These are phyloP conservation scores for Microtus oregoni DNA, from an alignment of 2,113 vertebrate species.

Conservation along the genomic window DNA sequence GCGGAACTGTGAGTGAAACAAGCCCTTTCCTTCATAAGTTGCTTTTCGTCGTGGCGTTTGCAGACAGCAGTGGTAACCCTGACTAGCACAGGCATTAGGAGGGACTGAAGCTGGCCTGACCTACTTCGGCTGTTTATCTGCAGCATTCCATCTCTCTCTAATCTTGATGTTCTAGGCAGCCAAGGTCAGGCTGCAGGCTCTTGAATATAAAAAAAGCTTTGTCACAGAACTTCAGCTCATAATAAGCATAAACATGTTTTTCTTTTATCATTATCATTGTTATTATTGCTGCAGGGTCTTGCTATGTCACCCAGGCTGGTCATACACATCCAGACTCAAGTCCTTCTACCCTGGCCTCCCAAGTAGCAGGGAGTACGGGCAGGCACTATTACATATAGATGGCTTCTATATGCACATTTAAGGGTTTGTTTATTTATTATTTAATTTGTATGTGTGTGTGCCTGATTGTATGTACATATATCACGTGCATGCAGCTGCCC, in stretches of 20 bases:
- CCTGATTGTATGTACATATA: not conserved
- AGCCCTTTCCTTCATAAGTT: not conserved
- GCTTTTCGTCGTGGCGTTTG: not conserved
- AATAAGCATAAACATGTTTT: not conserved
- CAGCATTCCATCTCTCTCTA: not conserved
- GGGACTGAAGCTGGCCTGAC: not conserved
- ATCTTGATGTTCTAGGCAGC: not conserved
- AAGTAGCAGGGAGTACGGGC: not conserved
- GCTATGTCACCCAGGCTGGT: not conserved
- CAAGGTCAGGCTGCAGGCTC: not conserved
- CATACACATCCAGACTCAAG: not conserved
- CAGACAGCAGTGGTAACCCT: not conserved
- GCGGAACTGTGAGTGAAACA: not conserved
- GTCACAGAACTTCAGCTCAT: not conserved
- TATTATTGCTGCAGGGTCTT: not conserved
- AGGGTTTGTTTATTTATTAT: not conserved
- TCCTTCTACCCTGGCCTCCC: not conserved
- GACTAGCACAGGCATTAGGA: not conserved
- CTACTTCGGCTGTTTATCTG: not conserved
- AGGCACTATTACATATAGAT: not conserved
- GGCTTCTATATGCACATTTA: not conserved
- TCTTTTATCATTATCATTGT: not conserved
- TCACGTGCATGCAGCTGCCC: not conserved
- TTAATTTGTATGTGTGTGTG: not conserved
- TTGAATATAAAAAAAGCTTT: not conserved